Conservation (phyloP, 2,113 vertebrate genomes). For the Entomyzon cyanotis region DNA sequence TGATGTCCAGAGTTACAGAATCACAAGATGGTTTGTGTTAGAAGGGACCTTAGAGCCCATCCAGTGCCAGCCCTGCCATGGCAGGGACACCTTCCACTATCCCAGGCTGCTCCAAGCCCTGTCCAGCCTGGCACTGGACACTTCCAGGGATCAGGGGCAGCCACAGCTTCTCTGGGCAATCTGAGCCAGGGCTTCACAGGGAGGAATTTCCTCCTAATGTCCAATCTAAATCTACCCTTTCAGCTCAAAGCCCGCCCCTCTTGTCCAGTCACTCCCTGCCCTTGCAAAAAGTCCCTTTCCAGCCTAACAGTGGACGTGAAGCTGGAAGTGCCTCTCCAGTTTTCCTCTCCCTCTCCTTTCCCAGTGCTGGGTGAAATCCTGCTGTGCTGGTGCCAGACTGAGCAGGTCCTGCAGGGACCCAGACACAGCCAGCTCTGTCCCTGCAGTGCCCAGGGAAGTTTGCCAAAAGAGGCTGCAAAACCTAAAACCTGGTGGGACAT, state of each 20-base stretch:
- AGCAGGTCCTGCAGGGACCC: not conserved
- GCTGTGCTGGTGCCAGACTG: not conserved
- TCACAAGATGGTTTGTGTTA: not conserved
- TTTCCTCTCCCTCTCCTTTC: not conserved
- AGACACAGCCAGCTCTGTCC: not conserved
- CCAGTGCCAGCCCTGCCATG: too few relatives aligned
- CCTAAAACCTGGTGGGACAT: not conserved
- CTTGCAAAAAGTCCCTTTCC: not conserved
- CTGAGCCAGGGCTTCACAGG: not conserved
- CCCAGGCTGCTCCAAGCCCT: too few relatives aligned
- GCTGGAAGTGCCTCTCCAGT: not conserved
- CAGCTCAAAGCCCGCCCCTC: not conserved
- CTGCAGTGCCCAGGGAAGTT: not conserved
- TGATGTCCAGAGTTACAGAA: not conserved
- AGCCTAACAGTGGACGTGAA: not conserved
- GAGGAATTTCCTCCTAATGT: not conserved
- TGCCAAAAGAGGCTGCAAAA: not conserved
- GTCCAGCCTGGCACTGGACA: too few relatives aligned
- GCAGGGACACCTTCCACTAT: too few relatives aligned
- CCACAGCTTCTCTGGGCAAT: not conserved
- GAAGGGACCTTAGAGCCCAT: too few relatives aligned
- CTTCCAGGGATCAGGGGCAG: too few relatives aligned
- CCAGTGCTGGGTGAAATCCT: not conserved
- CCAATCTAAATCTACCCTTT: not conserved
- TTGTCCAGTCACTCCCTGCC: not conserved